Evolutionary conservation across 2,888 invertebrate species (phyloP).

Genomic region (Sussaba pulchella): DNA sequence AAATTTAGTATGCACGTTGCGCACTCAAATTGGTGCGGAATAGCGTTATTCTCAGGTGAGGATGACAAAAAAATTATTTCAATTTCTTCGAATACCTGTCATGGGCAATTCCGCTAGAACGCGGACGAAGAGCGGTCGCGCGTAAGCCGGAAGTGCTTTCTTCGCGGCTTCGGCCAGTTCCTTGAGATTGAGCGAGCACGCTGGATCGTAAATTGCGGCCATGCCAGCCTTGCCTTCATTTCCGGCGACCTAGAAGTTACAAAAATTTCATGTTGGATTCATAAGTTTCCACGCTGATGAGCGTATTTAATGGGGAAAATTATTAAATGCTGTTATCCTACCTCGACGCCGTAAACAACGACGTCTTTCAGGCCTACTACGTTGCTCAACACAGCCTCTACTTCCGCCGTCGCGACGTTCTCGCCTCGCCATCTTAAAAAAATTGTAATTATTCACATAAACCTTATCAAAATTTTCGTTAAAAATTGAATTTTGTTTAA

Average conservation of each 20-base stretch:
- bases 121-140: constrained; percentile 95
- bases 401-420: constrained; percentile 98
- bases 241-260: constrained; percentile 87
- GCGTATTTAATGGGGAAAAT: too few species aligned
- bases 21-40: too few species aligned
- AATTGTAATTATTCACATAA: background rate
- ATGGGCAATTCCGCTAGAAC: constrained; percentile 91
- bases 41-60: too few species aligned
- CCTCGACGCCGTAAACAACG: constrained; percentile 96
- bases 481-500: background rate
- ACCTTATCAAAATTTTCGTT: background rate
- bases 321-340: constrained; percentile 82
- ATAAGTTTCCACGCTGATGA: too few species aligned
- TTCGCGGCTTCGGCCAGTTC: constrained; percentile 88
- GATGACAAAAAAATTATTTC: constrained; percentile 3
- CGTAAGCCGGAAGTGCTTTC: constrained; percentile 92
- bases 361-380: constrained; percentile 91
- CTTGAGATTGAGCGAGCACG: constrained; percentile 86
- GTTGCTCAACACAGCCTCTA: constrained; percentile 95
- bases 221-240: constrained; percentile 96
- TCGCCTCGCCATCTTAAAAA: constrained; percentile 94
- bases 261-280: background rate
- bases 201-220: constrained; percentile 93
- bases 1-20: too few species aligned
- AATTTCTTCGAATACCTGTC: constrained; percentile 85